Evolutionary conservation across 2,113 vertebrate species (phyloP).

Genomic region (Nettapus auritus): DNA sequence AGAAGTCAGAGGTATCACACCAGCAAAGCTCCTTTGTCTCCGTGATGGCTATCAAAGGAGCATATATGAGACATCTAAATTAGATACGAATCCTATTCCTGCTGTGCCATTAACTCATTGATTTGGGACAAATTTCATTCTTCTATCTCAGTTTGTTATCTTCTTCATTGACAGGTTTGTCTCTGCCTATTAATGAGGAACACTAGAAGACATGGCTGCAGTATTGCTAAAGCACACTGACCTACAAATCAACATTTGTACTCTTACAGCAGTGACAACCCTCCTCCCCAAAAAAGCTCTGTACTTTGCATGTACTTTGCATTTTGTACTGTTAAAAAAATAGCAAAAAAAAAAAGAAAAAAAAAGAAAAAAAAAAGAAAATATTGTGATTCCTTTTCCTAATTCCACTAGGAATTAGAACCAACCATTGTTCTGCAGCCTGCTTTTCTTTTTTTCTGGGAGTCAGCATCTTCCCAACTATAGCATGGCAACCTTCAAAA

Average conservation of each 20-base stretch:
- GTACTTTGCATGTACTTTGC: background rate
- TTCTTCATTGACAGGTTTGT: background rate
- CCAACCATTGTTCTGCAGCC: background rate
- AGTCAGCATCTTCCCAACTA: background rate
- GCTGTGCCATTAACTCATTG: background rate
- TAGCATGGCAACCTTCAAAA: background rate
- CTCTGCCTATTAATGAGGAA: background rate
- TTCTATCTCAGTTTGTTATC: background rate
- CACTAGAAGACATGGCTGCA: background rate
- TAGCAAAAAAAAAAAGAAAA: background rate
- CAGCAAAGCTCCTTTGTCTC: background rate
- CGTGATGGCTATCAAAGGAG: background rate
- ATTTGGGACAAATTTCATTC: background rate
- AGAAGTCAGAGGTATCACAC: background rate
- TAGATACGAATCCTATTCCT: background rate
- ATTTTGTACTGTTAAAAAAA: background rate
- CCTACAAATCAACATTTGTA: background rate
- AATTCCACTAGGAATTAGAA: background rate
- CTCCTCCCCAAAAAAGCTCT: rapidly evolving
- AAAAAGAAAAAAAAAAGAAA: background rate
- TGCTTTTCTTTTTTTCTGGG: background rate
- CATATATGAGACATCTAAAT: background rate
- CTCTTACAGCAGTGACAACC: rapidly evolving
- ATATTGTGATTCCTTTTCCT: background rate
- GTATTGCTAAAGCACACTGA: background rate